Conservation (phyloP, 2,113 vertebrate genomes). For the Rissa tridactyla region DNA sequence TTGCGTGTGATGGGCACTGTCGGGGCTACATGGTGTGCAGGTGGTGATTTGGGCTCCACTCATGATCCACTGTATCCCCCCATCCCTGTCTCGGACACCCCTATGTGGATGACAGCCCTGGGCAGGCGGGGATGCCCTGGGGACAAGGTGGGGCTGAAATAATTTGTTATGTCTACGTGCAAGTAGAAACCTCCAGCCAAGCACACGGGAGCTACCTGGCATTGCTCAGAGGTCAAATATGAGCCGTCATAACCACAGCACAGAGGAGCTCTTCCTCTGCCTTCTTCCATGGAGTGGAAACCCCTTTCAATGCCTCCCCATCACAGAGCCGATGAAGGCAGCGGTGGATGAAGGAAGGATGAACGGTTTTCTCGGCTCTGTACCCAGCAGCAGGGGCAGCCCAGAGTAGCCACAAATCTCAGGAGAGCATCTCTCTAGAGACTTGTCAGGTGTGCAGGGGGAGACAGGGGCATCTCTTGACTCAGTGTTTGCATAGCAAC, state of each 20-base stretch:
- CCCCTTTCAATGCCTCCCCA: not conserved
- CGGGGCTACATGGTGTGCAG: accelerated
- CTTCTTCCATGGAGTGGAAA: not conserved
- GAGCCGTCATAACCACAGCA: not conserved
- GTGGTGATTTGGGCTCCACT: not conserved
- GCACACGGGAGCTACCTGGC: not conserved
- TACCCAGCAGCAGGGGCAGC: not conserved
- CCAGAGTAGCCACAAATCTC: not conserved
- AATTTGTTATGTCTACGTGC: not conserved
- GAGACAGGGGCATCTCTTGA: not conserved
- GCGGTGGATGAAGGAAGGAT: not conserved
- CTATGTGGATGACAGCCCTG: not conserved
- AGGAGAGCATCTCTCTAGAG: not conserved
- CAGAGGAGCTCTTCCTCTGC: not conserved
- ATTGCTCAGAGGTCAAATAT: not conserved
- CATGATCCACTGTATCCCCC: not conserved
- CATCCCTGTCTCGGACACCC: not conserved
- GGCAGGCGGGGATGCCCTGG: not conserved
- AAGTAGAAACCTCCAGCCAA: not conserved
- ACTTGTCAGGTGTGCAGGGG: not conserved
- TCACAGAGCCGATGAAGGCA: not conserved
- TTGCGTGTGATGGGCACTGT: not conserved
- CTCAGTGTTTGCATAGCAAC: conserved; percentile 21
- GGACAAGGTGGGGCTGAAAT: not conserved
- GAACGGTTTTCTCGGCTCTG: not conserved